phyloP scores from a whole-genome alignment of 37 sponge, comb jelly and placozoan genomes.

The Spongilla lacustris region DNA sequence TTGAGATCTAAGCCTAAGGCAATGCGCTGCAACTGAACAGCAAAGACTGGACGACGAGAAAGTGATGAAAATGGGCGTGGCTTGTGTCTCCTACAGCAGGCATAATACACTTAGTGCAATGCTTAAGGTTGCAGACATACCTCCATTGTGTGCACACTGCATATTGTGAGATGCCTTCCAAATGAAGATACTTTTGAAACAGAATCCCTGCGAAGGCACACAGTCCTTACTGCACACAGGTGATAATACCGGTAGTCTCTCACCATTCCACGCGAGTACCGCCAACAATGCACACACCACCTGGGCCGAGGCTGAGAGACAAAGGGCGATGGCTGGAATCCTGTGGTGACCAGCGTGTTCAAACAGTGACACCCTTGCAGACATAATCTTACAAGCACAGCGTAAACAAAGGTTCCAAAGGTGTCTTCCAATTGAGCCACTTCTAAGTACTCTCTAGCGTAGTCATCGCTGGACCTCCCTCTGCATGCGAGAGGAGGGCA shows the following conservation, averaged over 20 bases:
- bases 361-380: conserved; percentile 3
- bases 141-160: neutral
- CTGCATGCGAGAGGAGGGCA: conserved; percentile 18
- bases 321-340: conserved; percentile 17
- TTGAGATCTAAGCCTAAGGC: neutral
- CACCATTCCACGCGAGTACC: neutral
- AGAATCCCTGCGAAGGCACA: neutral
- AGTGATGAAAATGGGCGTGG: neutral
- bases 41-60: neutral
- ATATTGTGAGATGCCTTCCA: neutral
- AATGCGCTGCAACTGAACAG: neutral
- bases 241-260: neutral
- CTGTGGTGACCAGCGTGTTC: conserved; percentile 4
- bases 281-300: conserved; percentile 18
- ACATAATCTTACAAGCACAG: conserved; percentile 48
- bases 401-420: conserved; percentile 47
- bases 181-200: neutral
- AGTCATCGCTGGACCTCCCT: conserved; percentile 34
- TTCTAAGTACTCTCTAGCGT: conserved; percentile 48
- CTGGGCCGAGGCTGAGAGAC: conserved; percentile 11
- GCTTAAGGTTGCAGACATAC: neutral
- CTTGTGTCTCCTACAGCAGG: neutral
- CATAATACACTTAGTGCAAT: neutral
- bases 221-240: neutral
- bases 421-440: conserved; percentile 48